A percentile compares a stretch with the other conserved stretches of the same genome.
phyloP scores from a whole-genome alignment of 2,113 vertebrate species.

The Muscicapa adusta region DNA sequence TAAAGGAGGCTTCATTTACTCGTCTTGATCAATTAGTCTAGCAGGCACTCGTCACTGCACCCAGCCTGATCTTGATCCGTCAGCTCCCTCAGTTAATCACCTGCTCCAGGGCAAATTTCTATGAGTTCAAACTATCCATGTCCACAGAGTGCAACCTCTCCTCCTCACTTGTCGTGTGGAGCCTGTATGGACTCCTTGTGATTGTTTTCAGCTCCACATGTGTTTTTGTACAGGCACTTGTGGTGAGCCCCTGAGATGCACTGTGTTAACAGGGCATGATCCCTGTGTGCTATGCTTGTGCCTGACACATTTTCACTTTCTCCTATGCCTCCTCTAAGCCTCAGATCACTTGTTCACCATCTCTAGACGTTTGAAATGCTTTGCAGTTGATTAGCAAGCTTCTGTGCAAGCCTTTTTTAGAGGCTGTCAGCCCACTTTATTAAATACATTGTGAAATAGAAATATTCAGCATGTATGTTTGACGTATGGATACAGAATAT shows the following conservation, averaged over 20 bases:
- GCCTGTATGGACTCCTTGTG: neutral
- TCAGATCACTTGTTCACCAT: neutral
- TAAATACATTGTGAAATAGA: neutral
- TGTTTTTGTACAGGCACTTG: neutral
- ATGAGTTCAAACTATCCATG: neutral
- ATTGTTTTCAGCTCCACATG: neutral
- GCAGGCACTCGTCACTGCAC: neutral
- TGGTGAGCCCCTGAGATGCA: fast-evolving
- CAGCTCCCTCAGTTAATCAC: neutral
- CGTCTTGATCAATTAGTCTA: neutral
- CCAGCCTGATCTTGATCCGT: neutral
- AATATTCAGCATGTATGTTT: neutral
- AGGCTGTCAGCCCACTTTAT: neutral
- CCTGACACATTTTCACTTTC: neutral
- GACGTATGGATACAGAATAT: neutral
- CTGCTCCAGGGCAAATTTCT: neutral
- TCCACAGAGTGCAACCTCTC: neutral
- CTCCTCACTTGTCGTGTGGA: neutral
- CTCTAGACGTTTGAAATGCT: neutral
- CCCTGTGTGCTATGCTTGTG: too few relatives aligned
- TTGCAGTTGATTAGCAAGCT: neutral
- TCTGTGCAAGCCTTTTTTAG: neutral
- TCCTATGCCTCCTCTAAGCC: neutral
- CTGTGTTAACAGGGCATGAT: neutral
- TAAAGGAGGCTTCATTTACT: neutral